Percentiles rank a stretch among this genome's conserved stretches.
Conservation (phyloP, 1,140 invertebrate species). For the Diuraphis noxia region DNA sequence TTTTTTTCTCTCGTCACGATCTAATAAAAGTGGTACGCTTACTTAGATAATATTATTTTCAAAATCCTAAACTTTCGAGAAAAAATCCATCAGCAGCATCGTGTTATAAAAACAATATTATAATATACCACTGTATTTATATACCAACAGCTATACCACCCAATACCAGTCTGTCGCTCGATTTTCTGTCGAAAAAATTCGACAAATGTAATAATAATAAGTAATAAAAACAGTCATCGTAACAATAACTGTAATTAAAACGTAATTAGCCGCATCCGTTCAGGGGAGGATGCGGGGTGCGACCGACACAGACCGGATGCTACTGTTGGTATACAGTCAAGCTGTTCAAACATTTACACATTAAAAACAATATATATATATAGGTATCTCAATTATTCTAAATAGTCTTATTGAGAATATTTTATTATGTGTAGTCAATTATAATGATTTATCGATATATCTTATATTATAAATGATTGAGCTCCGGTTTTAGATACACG, state of each 20-base stretch:
- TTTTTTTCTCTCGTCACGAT: too few species aligned
- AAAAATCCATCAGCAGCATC: background rate
- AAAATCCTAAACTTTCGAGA: background rate
- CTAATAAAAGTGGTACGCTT: background rate
- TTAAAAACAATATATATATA: background rate
- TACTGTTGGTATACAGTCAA: background rate
- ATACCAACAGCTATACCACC: background rate
- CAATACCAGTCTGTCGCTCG: background rate
- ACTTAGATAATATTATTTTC: background rate
- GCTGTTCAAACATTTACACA: background rate
- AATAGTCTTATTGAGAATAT: too few species aligned
- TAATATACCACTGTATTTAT: background rate
- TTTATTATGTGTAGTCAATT: background rate
- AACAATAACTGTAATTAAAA: background rate
- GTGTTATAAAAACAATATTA: too few species aligned
- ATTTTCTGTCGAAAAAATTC: background rate
- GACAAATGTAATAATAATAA: background rate
- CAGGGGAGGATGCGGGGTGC: background rate
- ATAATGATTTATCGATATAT: background rate
- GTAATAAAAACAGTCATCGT: background rate
- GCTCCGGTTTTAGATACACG: background rate
- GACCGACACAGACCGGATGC: background rate
- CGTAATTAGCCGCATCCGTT: background rate
- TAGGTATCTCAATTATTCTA: background rate
- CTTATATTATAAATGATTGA: background rate